Evolutionary conservation across 2,888 invertebrate species (phyloP).

Genomic region (Oligia strigilis): DNA sequence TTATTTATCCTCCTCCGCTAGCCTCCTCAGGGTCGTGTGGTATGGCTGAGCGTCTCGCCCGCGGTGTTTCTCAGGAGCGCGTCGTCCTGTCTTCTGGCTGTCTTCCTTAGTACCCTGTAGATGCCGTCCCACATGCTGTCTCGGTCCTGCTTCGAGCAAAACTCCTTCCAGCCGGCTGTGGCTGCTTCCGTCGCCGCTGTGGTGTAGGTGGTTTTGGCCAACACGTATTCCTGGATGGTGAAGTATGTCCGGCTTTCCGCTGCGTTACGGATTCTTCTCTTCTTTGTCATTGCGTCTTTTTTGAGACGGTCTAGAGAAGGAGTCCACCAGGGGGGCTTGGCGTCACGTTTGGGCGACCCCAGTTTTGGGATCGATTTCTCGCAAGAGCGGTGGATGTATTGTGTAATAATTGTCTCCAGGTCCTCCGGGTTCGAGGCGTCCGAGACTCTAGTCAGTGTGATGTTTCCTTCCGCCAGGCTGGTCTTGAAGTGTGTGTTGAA

Average conservation of each 20-base stretch:
- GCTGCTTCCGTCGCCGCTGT: slow-evolving; percentile 34
- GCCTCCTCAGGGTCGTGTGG: neutral
- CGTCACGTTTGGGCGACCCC: neutral
- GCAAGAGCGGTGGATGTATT: neutral
- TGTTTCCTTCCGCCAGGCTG: no score
- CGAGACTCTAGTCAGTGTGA: no score
- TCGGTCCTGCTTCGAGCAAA: slow-evolving; percentile 57
- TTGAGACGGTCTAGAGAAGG: neutral
- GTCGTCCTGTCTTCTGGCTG: slow-evolving; percentile 29
- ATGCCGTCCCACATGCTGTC: slow-evolving; percentile 60
- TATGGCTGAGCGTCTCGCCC: neutral
- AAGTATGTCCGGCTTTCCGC: neutral
- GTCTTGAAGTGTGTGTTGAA: no score
- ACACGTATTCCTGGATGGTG: slow-evolving; percentile 50
- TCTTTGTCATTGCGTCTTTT: slow-evolving; percentile 30
- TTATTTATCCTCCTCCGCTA: neutral
- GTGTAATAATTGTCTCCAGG: no score
- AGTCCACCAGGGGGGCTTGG: slow-evolving; percentile 19
- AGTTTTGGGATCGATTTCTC: neutral
- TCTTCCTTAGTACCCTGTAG: slow-evolving; percentile 51
- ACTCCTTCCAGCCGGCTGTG: slow-evolving; percentile 59
- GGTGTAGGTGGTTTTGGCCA: slow-evolving; percentile 31
- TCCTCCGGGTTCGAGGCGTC: no score
- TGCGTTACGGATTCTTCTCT: slow-evolving; percentile 30
- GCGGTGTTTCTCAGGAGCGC: slow-evolving; percentile 18